Percentiles rank a stretch among this genome's conserved stretches.
These are phyloP conservation scores for Spinus pinus DNA, from an alignment of 2,797 vertebrate genomes.

Conservation along the genomic window DNA sequence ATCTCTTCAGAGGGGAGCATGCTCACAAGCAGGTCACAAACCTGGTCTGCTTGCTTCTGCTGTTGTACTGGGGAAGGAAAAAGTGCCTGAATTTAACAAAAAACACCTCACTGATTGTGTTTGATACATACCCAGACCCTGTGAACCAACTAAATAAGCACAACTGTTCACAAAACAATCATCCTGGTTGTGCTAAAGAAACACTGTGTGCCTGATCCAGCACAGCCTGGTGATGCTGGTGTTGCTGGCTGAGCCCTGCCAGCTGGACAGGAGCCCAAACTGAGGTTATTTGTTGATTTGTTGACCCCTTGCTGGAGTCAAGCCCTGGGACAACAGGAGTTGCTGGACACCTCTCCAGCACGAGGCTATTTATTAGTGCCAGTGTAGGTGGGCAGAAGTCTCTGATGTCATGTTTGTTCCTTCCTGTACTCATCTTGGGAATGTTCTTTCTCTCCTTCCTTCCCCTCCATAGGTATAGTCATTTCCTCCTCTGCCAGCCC, in stretches of 20 bases:
- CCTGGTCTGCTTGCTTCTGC: background rate
- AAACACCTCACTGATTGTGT: background rate
- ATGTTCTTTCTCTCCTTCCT: slow-evolving; percentile 48
- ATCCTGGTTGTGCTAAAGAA: background rate
- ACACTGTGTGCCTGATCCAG: background rate
- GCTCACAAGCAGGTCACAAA: background rate
- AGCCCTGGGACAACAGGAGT: background rate
- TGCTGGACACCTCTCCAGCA: slow-evolving; percentile 15
- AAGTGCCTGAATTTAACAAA: background rate
- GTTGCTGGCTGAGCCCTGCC: background rate
- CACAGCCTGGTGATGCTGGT: background rate
- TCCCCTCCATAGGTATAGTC: slow-evolving; percentile 81
- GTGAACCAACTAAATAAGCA: background rate
- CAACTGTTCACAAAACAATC: background rate
- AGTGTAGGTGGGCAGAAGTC: slow-evolving; percentile 14
- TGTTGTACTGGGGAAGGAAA: background rate
- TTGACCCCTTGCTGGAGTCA: background rate
- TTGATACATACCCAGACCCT: background rate
- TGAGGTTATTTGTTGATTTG: background rate
- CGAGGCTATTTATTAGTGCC: background rate
- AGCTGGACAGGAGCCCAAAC: background rate
- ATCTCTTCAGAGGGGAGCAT: background rate
- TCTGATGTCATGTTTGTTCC: slow-evolving; percentile 47
- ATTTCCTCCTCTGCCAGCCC: slow-evolving; percentile 80
- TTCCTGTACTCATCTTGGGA: slow-evolving; percentile 46